Percentiles rank a stretch among this genome's conserved stretches.
These are phyloP conservation scores for Monodelphis domestica DNA, from an alignment of 2,797 vertebrate genomes.

Conservation along the genomic window DNA sequence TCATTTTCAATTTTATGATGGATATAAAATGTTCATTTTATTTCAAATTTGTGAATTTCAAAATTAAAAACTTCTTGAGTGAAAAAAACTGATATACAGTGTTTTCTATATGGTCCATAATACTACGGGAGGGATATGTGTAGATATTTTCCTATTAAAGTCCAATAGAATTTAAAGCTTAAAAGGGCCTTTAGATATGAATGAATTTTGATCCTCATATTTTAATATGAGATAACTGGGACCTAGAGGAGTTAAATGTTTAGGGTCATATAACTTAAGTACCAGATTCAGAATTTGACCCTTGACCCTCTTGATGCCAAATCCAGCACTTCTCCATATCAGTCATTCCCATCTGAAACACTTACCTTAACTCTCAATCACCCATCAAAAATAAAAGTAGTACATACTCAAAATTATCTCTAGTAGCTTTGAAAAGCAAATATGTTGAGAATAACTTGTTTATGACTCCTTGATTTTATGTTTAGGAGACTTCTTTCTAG, in stretches of 20 bases:
- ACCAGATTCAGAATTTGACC: not conserved
- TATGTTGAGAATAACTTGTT: not conserved
- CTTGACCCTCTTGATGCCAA: not conserved
- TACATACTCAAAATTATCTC: not conserved
- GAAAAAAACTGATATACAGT: not conserved
- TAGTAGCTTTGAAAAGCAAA: not conserved
- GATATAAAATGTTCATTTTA: too few species aligned
- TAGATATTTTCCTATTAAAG: not conserved
- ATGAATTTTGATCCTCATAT: not conserved
- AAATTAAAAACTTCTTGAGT: too few species aligned
- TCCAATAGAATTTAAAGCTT: not conserved
- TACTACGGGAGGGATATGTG: not conserved
- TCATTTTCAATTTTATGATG: too few species aligned
- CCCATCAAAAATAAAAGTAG: constrained; percentile 11
- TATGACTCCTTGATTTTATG: not conserved
- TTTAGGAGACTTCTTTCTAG: constrained; percentile 35
- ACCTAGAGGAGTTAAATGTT: not conserved
- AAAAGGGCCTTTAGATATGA: not conserved
- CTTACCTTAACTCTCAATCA: not conserved
- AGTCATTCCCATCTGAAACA: constrained; percentile 25
- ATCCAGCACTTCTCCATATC: not conserved
- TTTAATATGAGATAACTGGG: not conserved
- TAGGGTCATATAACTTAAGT: not conserved
- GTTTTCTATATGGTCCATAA: not conserved
- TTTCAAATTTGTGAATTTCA: too few species aligned